A percentile compares a stretch with the other conserved stretches of the same genome.
phyloP scores from a whole-genome alignment of 2,888 invertebrate species.

The Dione vanillae region DNA sequence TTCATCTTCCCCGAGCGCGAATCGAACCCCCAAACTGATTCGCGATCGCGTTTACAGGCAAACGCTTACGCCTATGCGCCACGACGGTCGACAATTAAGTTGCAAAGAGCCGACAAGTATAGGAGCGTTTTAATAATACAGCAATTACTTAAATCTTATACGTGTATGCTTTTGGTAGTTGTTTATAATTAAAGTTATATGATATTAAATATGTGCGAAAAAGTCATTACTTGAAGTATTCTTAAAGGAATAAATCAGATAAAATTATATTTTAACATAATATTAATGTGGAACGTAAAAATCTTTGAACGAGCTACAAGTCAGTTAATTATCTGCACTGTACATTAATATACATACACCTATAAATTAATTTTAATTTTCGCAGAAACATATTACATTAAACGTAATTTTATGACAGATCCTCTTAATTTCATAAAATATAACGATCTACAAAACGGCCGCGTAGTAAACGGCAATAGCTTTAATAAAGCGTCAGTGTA shows the following conservation, averaged over 20 bases:
- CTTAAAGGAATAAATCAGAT: not conserved
- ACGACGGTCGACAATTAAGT: slow-evolving; percentile 47
- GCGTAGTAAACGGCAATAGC: slow-evolving; percentile 29
- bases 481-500: slow-evolving; percentile 35
- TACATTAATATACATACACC: not conserved
- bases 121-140: slow-evolving; percentile 10
- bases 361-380: not conserved
- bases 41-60: no score
- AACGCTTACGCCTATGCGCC: no score
- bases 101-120: slow-evolving; percentile 16
- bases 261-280: not conserved
- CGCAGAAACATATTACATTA: no score
- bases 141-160: not conserved
- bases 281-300: no score
- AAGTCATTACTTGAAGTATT: not conserved
- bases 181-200: slow-evolving; percentile 6
- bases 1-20: no score
- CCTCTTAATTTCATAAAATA: slow-evolving; percentile 21
- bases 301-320: not conserved
- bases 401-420: not conserved
- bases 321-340: not conserved
- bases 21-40: no score
- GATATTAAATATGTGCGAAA: not conserved
- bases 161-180: not conserved
- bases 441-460: slow-evolving; percentile 2